Conservation (phyloP, 2,113 vertebrate genomes). For the Crotalus viridis region DNA sequence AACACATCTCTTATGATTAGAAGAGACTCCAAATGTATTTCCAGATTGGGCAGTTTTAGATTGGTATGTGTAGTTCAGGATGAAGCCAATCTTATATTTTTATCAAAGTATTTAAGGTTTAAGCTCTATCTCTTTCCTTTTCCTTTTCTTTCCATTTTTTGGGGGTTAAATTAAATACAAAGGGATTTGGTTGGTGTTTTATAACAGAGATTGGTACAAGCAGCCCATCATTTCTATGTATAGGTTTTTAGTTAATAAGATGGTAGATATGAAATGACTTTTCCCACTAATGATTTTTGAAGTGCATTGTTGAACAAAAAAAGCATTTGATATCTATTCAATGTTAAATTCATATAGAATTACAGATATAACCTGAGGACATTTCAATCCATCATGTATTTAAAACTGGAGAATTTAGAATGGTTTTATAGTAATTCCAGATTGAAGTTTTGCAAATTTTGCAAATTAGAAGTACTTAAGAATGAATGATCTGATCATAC, state of each 20-base stretch:
- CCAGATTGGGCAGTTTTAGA: slow-evolving; percentile 69
- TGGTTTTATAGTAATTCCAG: background rate
- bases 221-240: slow-evolving; percentile 59
- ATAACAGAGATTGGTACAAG: slow-evolving; percentile 56
- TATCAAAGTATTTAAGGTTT: slow-evolving; percentile 70
- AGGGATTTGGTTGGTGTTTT: slow-evolving; percentile 62
- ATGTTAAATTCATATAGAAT: slow-evolving; percentile 16
- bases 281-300: slow-evolving; percentile 43
- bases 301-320: slow-evolving; percentile 39
- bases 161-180: slow-evolving; percentile 45
- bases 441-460: background rate
- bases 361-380: slow-evolving; percentile 25
- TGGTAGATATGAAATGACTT: slow-evolving; percentile 63
- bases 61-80: slow-evolving; percentile 67
- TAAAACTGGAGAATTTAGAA: slow-evolving; percentile 1
- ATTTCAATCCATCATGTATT: slow-evolving; percentile 22
- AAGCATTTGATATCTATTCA: slow-evolving; percentile 15
- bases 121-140: slow-evolving; percentile 52
- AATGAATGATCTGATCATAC: background rate
- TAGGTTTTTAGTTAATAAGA: slow-evolving; percentile 69
- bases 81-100: slow-evolving; percentile 74
- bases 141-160: slow-evolving; percentile 2
- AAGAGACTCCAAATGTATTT: slow-evolving; percentile 65
- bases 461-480: background rate
- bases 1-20: slow-evolving; percentile 72